phyloP scores from a whole-genome alignment of 2,797 vertebrate genomes.

The Margarornis squamiger region DNA sequence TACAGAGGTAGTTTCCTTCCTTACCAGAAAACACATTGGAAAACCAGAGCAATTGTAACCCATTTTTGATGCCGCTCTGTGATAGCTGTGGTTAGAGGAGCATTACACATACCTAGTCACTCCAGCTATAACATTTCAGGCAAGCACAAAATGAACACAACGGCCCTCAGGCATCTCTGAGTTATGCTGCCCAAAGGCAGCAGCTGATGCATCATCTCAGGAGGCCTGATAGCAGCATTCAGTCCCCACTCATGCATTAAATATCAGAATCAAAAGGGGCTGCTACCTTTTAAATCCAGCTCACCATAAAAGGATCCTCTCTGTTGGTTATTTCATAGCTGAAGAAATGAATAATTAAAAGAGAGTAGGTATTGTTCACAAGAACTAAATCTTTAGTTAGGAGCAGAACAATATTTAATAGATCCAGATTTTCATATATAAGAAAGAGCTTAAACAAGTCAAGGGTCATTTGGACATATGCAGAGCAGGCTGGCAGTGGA shows the following conservation, averaged over 20 bases:
- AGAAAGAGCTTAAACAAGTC: neutral
- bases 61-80: neutral
- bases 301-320: neutral
- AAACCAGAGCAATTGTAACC: neutral
- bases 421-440: neutral
- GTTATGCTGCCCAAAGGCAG: slow-evolving; percentile 26
- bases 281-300: slow-evolving; percentile 14
- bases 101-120: neutral
- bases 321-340: neutral
- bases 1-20: neutral
- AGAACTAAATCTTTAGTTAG: neutral
- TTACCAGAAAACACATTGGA: neutral
- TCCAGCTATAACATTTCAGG: slow-evolving; percentile 1
- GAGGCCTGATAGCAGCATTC: neutral
- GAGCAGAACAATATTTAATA: neutral
- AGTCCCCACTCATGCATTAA: neutral
- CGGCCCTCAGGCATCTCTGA: neutral
- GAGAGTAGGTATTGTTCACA: neutral
- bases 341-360: slow-evolving; percentile 37
- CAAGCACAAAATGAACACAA: slow-evolving; percentile 27
- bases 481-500: neutral
- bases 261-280: neutral
- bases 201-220: slow-evolving; percentile 13
- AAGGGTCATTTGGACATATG: neutral
- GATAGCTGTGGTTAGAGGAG: neutral